Conservation (phyloP, 2,113 vertebrate genomes). For the Apteryx owenii region DNA sequence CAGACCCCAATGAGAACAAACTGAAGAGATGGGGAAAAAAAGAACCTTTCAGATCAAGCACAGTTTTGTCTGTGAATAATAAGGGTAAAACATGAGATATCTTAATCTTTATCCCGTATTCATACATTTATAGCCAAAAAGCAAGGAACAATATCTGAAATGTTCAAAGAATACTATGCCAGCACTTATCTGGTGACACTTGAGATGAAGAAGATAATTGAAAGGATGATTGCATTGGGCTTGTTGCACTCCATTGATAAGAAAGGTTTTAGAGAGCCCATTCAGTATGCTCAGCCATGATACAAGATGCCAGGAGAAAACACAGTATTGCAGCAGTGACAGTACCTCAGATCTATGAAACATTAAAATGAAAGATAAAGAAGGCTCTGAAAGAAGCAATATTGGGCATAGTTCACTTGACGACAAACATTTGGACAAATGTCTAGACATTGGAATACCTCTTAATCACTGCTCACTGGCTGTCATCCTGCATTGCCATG, state of each 20-base stretch:
- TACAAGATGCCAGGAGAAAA: slow-evolving; percentile 37
- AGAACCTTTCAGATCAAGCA: neutral
- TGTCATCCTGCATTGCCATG: neutral
- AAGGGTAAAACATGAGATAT: slow-evolving; percentile 46
- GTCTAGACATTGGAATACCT: neutral
- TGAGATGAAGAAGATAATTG: slow-evolving; percentile 73
- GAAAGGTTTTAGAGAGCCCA: slow-evolving; percentile 59
- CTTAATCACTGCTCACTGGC: neutral
- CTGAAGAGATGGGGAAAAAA: neutral
- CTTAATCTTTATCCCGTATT: slow-evolving; percentile 55
- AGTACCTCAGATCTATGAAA: neutral
- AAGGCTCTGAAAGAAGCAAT: slow-evolving; percentile 9
- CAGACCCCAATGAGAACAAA: neutral
- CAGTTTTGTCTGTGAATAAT: slow-evolving; percentile 46
- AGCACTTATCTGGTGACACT: slow-evolving; percentile 71
- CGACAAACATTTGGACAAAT: slow-evolving; percentile 5
- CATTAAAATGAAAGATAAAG: slow-evolving; percentile 51
- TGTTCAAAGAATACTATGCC: slow-evolving; percentile 60
- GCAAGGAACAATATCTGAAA: slow-evolving; percentile 61
- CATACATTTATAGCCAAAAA: slow-evolving; percentile 61
- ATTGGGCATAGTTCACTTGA: neutral
- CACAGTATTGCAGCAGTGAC: neutral
- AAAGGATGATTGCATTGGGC: slow-evolving; percentile 66
- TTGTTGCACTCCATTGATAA: slow-evolving; percentile 71
- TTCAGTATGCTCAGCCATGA: slow-evolving; percentile 55